phyloP scores from a whole-genome alignment of 2,113 vertebrate genomes.

The Seriola quinqueradiata region DNA sequence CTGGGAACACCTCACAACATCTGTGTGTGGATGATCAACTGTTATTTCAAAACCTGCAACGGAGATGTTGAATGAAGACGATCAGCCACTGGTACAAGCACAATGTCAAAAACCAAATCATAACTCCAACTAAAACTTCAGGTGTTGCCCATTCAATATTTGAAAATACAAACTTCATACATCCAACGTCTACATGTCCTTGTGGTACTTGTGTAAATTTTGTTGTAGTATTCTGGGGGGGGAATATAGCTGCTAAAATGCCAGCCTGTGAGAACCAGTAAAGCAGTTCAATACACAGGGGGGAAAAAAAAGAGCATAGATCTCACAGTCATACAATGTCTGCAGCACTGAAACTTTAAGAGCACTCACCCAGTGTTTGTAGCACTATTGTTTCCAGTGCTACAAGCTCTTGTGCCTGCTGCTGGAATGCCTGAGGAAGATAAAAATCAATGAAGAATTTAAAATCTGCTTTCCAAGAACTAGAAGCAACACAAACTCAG shows the following conservation, averaged over 20 bases:
- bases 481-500: neutral
- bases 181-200: neutral
- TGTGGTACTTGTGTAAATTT: neutral
- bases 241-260: neutral
- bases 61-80: neutral
- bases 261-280: neutral
- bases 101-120: neutral
- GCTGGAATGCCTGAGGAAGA: slow-evolving; percentile 94
- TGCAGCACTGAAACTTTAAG: neutral
- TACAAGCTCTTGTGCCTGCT: slow-evolving; percentile 98
- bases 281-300: neutral
- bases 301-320: neutral
- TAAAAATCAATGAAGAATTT: slow-evolving; percentile 22
- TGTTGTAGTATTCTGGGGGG: neutral
- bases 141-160: neutral
- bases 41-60: slow-evolving; percentile 99
- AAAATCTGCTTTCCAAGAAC: neutral
- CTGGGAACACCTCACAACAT: slow-evolving; percentile 99
- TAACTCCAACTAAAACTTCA: neutral
- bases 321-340: too few relatives aligned
- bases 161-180: neutral
- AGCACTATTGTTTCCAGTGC: slow-evolving; percentile 99
- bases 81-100: neutral
- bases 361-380: slow-evolving; percentile 95
- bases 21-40: slow-evolving; percentile 99